phyloP scores from a whole-genome alignment of 2,888 invertebrate genomes.

The Ferrisia virgata region DNA sequence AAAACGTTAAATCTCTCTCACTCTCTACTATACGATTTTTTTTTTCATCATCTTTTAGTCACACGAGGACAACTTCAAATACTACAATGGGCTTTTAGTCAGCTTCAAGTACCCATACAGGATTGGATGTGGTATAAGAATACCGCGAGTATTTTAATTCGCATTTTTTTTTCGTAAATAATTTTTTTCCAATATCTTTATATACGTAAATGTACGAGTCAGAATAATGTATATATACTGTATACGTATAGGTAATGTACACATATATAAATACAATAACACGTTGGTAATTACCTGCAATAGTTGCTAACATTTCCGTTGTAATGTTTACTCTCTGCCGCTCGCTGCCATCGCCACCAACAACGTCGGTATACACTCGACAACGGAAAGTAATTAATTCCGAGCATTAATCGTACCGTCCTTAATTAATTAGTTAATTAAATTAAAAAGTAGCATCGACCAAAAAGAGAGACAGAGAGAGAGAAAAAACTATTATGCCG shows the following conservation, averaged over 20 bases:
- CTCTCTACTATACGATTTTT: neutral
- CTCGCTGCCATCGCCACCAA: neutral
- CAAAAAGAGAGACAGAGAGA: no score
- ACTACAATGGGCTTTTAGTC: no score
- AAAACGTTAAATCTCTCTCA: neutral
- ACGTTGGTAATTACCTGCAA: constrained; percentile 17
- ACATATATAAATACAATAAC: neutral
- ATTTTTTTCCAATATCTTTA: neutral
- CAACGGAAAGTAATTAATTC: constrained; percentile 40
- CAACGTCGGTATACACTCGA: constrained; percentile 13
- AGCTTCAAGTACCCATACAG: no score
- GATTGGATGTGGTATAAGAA: no score
- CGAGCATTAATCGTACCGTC: constrained; percentile 25
- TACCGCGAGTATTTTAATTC: no score
- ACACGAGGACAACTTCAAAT: no score
- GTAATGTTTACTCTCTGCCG: constrained; percentile 7
- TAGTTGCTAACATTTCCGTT: constrained; percentile 27
- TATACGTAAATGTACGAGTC: neutral
- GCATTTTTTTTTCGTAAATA: no score
- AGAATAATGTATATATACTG: neutral
- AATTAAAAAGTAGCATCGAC: constrained; percentile 31
- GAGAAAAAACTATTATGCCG: neutral
- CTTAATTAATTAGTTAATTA: constrained; percentile 41
- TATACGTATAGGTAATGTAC: neutral
- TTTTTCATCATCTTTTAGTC: neutral